Evolutionary conservation across 2,797 vertebrate genomes (phyloP).

Genomic region (Characodon lateralis): DNA sequence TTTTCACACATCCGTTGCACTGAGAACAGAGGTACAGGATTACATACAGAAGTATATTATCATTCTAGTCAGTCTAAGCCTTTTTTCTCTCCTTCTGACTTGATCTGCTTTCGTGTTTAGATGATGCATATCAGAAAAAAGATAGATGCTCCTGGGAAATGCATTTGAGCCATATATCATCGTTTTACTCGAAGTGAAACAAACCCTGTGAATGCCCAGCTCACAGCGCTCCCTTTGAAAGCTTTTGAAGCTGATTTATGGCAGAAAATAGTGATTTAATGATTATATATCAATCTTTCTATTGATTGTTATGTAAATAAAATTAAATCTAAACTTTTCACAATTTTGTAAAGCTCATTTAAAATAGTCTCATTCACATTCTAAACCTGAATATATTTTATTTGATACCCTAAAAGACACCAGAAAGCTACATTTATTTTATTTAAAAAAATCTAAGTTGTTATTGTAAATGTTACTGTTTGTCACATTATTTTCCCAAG

Average conservation of each 20-base stretch:
- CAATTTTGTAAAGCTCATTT: conserved; percentile 11
- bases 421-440: conserved; percentile 7
- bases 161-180: conserved; percentile 16
- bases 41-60: conserved; percentile 12
- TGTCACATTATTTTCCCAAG: conserved; percentile 40
- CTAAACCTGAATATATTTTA: conserved; percentile 9
- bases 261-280: background rate
- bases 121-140: conserved; percentile 40
- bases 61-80: conserved; percentile 3
- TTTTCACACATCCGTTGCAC: conserved; percentile 2
- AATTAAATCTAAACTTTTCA: background rate
- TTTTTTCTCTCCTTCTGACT: conserved; percentile 22
- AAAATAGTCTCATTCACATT: background rate
- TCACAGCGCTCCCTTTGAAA: conserved; percentile 35
- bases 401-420: background rate
- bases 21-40: background rate
- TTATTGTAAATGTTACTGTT: conserved; percentile 16
- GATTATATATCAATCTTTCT: background rate
- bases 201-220: conserved; percentile 39
- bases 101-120: conserved; percentile 30
- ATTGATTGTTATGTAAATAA: background rate
- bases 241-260: conserved; percentile 40
- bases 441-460: conserved; percentile 12
- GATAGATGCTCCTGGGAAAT: background rate
- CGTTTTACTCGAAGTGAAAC: conserved; percentile 15